Base-by-base conservation (phyloP, 2,797 vertebrate species). In the Peromyscus melanophrys region DNA sequence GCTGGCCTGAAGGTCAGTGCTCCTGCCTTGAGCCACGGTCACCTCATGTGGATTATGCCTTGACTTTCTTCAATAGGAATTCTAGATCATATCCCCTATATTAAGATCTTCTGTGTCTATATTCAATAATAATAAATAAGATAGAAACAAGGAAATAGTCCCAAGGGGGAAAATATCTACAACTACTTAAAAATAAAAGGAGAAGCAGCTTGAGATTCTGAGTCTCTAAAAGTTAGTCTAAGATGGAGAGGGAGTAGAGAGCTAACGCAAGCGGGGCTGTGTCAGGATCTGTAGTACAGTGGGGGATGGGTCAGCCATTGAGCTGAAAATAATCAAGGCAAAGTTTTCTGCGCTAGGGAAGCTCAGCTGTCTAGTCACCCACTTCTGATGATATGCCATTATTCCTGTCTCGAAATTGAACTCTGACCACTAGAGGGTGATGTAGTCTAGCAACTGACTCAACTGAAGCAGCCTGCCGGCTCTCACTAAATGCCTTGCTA, bases 341-440 rank as follows among this genome's bases (percentile, higher is more conserved):
- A 93, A 90, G 63, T 29, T 52, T 2, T 31, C 29, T 40, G 85
- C 21, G 10, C 12, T 52, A 90, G 80, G 3, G 83, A 94, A 82
- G 57, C 31, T 43, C 1, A 17, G 10, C 49, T 91, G 23, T 27
- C 16, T 25, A 8, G 31, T n/a, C 63, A n/a, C 9, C 6, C 0
- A 82, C 73, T 92, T 89, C 27, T 84, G 80, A 13, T 17, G 34
- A 1, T 61, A 27, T 0, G 69, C 55, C 6, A 65, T 29, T 46
- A 52, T 4, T 11, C 27, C 2, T 1, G 3, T 10, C 65, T 75
- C 11, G 29, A 81, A 2, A 46, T 55, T 94, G 90, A 59, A 76
- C 37, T 96, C 49, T 85, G 46, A 82, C 95, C 95, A 71, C 93
- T 96, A 98, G 97, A 77, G 97, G 97, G 9, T 90, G 93, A 90